Evolutionary conservation across 2,113 vertebrate species (phyloP).

Genomic region (Chunga burmeisteri): DNA sequence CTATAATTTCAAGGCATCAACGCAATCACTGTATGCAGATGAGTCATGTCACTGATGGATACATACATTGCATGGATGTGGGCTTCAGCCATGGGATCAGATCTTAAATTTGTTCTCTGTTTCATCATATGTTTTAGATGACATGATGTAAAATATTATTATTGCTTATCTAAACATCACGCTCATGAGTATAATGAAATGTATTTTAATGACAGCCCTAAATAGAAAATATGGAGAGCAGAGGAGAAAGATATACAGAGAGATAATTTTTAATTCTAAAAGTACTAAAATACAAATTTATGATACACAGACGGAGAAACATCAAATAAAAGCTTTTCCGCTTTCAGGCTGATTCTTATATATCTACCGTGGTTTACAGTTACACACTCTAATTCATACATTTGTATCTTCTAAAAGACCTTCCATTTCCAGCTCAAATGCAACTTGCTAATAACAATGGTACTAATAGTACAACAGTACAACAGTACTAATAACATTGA

Average conservation of each 20-base stretch:
- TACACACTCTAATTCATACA: neutral
- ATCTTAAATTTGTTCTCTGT: slow-evolving; percentile 11
- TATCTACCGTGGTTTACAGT: neutral
- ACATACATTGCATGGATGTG: neutral
- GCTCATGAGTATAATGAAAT: neutral
- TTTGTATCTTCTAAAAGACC: neutral
- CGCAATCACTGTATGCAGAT: slow-evolving; percentile 18
- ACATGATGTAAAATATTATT: neutral
- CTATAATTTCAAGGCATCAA: slow-evolving; percentile 32
- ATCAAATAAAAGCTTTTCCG: neutral
- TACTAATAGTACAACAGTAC: neutral
- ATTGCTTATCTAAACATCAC: neutral
- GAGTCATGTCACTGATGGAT: neutral
- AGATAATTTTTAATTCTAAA: neutral
- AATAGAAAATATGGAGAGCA: neutral
- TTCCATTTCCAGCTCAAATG: neutral
- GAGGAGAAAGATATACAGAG: neutral
- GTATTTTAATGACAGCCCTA: neutral
- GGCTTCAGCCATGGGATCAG: neutral
- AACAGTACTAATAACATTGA: neutral
- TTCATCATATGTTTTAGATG: neutral
- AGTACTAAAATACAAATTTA: neutral
- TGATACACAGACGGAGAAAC: neutral
- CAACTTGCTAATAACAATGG: neutral
- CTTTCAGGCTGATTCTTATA: neutral